phyloP scores from a whole-genome alignment of 2,888 invertebrate species.

The Ormyrus thymus region DNA sequence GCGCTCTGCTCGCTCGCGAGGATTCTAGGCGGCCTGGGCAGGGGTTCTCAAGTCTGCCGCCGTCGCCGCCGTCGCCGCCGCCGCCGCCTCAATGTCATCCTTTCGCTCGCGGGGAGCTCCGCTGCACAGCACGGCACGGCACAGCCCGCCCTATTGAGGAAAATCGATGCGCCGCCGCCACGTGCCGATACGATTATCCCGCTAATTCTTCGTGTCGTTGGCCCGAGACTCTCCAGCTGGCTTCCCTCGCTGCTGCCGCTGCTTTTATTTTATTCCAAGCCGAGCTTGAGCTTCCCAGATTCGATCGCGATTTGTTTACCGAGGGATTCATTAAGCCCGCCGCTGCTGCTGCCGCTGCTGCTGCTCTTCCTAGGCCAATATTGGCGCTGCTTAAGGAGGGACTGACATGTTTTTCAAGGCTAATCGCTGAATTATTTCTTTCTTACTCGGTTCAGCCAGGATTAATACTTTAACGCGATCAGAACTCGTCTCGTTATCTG shows the following conservation, averaged over 20 bases:
- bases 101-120: background rate
- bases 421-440: too few species aligned
- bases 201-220: slow-evolving; percentile 9
- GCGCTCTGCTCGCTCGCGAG: slow-evolving; percentile 18
- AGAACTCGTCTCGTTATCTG: too few species aligned
- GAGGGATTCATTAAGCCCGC: slow-evolving; percentile 8
- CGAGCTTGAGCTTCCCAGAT: background rate
- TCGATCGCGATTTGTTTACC: slow-evolving; percentile 18
- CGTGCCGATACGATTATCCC: slow-evolving; percentile 46
- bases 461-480: too few species aligned
- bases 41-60: slow-evolving; percentile 67
- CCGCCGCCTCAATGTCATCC: slow-evolving; percentile 39
- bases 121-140: background rate
- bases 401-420: too few species aligned
- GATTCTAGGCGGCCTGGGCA: slow-evolving; percentile 69
- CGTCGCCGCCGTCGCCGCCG: slow-evolving; percentile 3
- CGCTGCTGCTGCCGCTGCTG: background rate
- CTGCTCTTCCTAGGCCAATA: too few species aligned
- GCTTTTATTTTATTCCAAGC: background rate
- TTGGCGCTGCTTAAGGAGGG: too few species aligned
- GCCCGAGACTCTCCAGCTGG: background rate
- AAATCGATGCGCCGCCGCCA: slow-evolving; percentile 52
- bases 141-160: slow-evolving; percentile 47
- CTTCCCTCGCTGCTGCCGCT: too few species aligned
- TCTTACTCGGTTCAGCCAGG: too few species aligned